A percentile compares a stretch with the other conserved stretches of the same genome.
phyloP scores from a whole-genome alignment of 2,888 invertebrate species.

The Pterostichus niger region DNA sequence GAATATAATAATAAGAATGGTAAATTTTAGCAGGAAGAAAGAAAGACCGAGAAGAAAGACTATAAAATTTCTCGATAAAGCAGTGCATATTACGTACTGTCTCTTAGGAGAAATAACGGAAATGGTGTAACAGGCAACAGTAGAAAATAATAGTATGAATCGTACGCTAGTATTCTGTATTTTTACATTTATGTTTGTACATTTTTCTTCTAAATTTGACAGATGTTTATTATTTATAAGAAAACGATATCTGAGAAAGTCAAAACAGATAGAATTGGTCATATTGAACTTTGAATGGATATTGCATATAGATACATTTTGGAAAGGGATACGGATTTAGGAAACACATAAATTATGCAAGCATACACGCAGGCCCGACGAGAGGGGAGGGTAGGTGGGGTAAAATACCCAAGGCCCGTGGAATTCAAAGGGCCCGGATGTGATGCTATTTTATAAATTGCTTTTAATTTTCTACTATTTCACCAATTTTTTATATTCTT shows the following conservation, averaged over 20 bases:
- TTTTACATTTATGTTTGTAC: background rate
- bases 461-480: no score
- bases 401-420: no score
- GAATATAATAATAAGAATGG: no score
- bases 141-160: slow-evolving; percentile 2
- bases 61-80: background rate
- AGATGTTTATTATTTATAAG: background rate
- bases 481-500: no score
- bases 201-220: slow-evolving; percentile 17
- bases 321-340: slow-evolving; percentile 6
- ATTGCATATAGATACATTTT: background rate
- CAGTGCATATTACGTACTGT: background rate
- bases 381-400: no score
- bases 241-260: background rate
- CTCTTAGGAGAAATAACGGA: background rate
- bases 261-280: background rate
- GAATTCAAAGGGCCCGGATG: no score
- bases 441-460: no score
- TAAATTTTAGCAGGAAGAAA: no score
- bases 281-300: slow-evolving; percentile 13
- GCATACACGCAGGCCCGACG: no score
- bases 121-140: slow-evolving; percentile 14
- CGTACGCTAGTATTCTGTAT: background rate
- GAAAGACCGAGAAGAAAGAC: no score
- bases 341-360: background rate